Conservation (phyloP, 2,113 vertebrate species). For the Microcebus lehilahytsara region DNA sequence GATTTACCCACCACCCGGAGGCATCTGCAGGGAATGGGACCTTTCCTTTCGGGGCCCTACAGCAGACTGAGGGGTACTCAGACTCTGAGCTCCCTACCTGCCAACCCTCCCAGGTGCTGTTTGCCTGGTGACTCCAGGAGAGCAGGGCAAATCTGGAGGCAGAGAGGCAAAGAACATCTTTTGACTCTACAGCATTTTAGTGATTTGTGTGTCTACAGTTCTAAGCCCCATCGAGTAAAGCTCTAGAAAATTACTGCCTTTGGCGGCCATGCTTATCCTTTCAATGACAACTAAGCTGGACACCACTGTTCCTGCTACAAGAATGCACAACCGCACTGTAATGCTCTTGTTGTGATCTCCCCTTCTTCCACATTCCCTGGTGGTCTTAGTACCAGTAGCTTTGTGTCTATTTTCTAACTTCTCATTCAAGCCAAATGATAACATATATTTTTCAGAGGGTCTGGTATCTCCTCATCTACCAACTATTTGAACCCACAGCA, state of each 20-base stretch:
- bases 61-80: too few species aligned
- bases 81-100: too few species aligned
- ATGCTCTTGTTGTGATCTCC: background rate
- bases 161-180: background rate
- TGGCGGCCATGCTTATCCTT: background rate
- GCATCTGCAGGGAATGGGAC: too few species aligned
- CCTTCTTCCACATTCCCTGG: background rate
- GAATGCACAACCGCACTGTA: too few species aligned
- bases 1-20: too few species aligned
- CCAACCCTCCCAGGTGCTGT: too few species aligned
- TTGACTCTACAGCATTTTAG: background rate
- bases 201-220: background rate
- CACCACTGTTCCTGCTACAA: background rate
- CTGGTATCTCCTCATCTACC: background rate
- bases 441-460: background rate
- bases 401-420: background rate
- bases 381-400: background rate
- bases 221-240: background rate
- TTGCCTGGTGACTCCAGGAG: too few species aligned
- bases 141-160: too few species aligned
- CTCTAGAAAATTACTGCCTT: background rate
- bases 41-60: too few species aligned
- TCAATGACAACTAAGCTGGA: background rate
- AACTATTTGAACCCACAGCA: background rate
- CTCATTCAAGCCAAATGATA: background rate